Conservation (phyloP, 1,140 invertebrate genomes). For the Danaus melanippus region DNA sequence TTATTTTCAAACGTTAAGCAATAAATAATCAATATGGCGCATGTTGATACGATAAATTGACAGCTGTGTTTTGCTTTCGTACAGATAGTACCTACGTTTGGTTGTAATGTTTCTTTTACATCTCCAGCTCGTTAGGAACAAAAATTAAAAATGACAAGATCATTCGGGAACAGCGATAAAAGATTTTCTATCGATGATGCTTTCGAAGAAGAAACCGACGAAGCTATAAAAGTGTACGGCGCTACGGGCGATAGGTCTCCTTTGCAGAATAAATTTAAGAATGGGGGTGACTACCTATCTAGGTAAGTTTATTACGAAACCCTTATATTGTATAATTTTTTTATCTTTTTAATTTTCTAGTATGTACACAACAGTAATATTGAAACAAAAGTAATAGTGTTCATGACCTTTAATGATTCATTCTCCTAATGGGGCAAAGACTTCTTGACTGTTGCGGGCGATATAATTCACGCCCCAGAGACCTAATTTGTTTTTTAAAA, state of each 20-base stretch:
- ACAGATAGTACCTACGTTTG: slow-evolving; percentile 27
- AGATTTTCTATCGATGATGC: slow-evolving; percentile 87
- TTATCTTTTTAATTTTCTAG: not conserved
- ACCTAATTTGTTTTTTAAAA: slow-evolving; percentile 20
- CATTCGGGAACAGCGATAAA: slow-evolving; percentile 70
- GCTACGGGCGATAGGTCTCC: slow-evolving; percentile 76
- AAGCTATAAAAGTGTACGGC: slow-evolving; percentile 78
- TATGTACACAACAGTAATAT: slow-evolving; percentile 1
- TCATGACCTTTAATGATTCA: slow-evolving; percentile 55
- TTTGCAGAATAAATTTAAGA: slow-evolving; percentile 68
- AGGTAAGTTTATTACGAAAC: slow-evolving; percentile 31
- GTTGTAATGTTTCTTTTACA: slow-evolving; percentile 59
- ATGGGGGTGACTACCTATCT: slow-evolving; percentile 56
- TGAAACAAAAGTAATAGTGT: slow-evolving; percentile 14
- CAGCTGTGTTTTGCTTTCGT: slow-evolving; percentile 60
- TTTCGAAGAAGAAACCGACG: slow-evolving; percentile 86
- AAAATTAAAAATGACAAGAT: slow-evolving; percentile 61
- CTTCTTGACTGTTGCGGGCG: slow-evolving; percentile 33
- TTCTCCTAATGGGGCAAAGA: slow-evolving; percentile 47
- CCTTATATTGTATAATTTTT: too few relatives aligned
- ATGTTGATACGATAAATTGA: slow-evolving; percentile 64
- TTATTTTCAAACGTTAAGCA: slow-evolving; percentile 19
- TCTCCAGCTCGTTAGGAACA: slow-evolving; percentile 37
- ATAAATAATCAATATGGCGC: slow-evolving; percentile 59
- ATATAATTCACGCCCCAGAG: slow-evolving; percentile 33